phyloP scores from a whole-genome alignment of 2,888 invertebrate species.

The Schizaphis graminum region DNA sequence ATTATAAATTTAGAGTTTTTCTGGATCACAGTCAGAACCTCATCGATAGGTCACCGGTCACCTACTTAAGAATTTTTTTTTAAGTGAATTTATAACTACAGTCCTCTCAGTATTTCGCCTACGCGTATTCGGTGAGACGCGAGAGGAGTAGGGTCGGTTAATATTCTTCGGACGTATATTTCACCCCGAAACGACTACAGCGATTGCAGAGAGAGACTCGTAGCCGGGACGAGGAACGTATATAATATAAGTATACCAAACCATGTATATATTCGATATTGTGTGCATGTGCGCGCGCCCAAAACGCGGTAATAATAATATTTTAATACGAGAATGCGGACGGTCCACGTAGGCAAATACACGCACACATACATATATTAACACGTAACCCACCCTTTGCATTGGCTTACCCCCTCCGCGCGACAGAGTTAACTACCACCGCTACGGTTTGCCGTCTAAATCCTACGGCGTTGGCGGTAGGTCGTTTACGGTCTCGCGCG shows the following conservation, averaged over 20 bases:
- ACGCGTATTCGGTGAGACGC: neutral
- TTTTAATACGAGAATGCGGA: constrained; percentile 47
- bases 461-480: constrained; percentile 20
- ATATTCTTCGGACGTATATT: constrained; percentile 61
- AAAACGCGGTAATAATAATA: constrained; percentile 62
- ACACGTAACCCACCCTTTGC: neutral
- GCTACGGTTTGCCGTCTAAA: constrained; percentile 35
- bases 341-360: neutral
- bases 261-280: too few species aligned
- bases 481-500: constrained; percentile 62
- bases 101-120: neutral
- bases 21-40: neutral
- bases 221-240: neutral
- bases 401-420: constrained; percentile 19
- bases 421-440: constrained; percentile 49
- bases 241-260: neutral
- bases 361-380: neutral
- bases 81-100: neutral
- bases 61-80: neutral
- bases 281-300: neutral
- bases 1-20: neutral
- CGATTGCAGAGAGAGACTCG: neutral
- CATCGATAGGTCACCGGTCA: neutral
- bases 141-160: constrained; percentile 26
- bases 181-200: constrained; percentile 24